Conservation (phyloP, 2,888 invertebrate species). For the Sphecodes monilicornis region DNA sequence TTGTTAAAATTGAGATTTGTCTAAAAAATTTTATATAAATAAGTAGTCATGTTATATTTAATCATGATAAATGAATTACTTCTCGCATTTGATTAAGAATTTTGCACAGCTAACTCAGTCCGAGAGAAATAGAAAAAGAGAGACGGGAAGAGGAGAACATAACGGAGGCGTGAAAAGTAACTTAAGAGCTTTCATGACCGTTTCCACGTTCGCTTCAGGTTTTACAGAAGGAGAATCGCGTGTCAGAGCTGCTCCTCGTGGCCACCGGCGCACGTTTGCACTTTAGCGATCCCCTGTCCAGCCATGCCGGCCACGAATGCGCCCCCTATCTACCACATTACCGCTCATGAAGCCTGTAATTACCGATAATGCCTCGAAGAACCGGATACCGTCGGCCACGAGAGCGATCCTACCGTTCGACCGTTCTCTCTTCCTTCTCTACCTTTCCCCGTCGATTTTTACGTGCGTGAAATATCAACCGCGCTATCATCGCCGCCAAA, state of each 20-base stretch:
- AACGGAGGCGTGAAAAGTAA: conserved; percentile 45
- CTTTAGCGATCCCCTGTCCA: conserved; percentile 60
- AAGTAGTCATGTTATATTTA: too few relatives aligned
- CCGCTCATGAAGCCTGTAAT: conserved; percentile 73
- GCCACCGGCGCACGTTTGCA: conserved; percentile 49
- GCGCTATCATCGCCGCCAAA: conserved; percentile 22
- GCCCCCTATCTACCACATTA: conserved; percentile 68
- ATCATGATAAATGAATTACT: neutral
- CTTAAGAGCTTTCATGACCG: conserved; percentile 87
- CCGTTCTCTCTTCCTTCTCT: neutral
- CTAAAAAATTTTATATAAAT: too few relatives aligned
- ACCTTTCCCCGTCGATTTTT: conserved; percentile 52
- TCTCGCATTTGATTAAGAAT: neutral
- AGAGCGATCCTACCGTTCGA: conserved; percentile 29
- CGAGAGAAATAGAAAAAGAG: neutral
- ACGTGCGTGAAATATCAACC: conserved; percentile 61
- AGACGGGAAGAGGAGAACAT: neutral
- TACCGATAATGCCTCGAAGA: conserved; percentile 72
- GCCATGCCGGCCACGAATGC: conserved; percentile 58
- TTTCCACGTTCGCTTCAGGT: conserved; percentile 86
- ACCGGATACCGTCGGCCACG: conserved; percentile 63
- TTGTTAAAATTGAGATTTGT: too few relatives aligned
- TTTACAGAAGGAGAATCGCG: conserved; percentile 80
- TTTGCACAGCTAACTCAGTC: neutral
- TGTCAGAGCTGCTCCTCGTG: conserved; percentile 56